Evolutionary conservation across 1,140 invertebrate genomes (phyloP), one percentile per base, ranked within the genome.

Genomic region (Hypothenemus hampei): DNA sequence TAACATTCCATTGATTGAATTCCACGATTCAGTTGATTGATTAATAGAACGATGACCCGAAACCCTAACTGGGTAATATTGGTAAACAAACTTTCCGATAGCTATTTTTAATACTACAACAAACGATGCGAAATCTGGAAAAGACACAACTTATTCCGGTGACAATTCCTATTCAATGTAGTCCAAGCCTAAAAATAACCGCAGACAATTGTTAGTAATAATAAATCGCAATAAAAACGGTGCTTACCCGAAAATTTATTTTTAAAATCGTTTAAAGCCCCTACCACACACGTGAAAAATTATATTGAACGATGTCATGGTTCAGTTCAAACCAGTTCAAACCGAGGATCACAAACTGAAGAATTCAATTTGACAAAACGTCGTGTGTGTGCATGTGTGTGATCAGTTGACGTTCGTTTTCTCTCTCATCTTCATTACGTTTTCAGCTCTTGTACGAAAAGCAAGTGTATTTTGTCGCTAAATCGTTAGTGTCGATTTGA

Each of bases 291-390:
- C n/a, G n/a, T n/a, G n/a, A n/a, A n/a, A n/a, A n/a, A n/a, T n/a
- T n/a, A n/a, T n/a, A n/a, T n/a, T n/a, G n/a, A n/a, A n/a, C n/a
- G n/a, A n/a, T n/a, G n/a, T n/a, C n/a, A n/a, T 37, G 10, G 41
- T 51, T 43, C 37, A 51, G 48, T 33, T 51, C 18, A 24, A 51
- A 41, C 48, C 48, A 51, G 48, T 51, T 51, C 23, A 13, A 51
- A 41, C 48, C 48, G 21, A 26, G 37, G 23, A 49, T 15, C 21
- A 11, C n/a, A n/a, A n/a, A 20, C 45, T n/a, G 5, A 44, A 44
- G 26, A 48, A 48, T 36, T 21, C 13, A 48, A 48, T 37, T 39
- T 24, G 22, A 10, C 5, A 48, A 31, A 48, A 48, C 16, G n/a
- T 46, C 13, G 24, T 37, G n/a, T n/a, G n/a, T n/a, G n/a, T n/a